Evolutionary conservation across 2,113 vertebrate species (phyloP), one percentile per base, ranked within the genome.

Genomic region (Casuarius casuarius): DNA sequence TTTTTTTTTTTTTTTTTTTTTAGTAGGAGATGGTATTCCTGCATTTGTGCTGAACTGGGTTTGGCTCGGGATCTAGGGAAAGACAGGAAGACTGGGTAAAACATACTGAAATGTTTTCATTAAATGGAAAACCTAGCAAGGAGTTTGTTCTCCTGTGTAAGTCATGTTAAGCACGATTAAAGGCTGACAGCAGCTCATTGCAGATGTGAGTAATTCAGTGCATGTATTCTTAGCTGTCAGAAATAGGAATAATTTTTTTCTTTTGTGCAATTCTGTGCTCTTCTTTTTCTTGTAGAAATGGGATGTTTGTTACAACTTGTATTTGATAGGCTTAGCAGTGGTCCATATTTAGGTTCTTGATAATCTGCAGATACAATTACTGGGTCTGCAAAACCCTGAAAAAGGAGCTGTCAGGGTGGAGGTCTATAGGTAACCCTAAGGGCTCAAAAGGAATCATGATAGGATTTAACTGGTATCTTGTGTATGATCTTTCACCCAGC

Each of bases 101-200:
- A 31, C 40, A 26, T 1, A 48, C 65, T 42, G 42, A 40, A 62
- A 23, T 74, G 12, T 20, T 94, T 48, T 28, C 33, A 5, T 18
- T 70, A 19, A 73, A 49, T 48, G 20, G 35, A 65, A 28, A 80
- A 35, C 40, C 22, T 17, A 8, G 19, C 22, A 58, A 49, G 20
- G 17, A 12, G 9, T 28, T 14, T 65, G 48, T 59, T 87, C 22
- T 25, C 2, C 0, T 33, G 49, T 42, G 49, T 33, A 33, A n/a
- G 40, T 49, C 33, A 2, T 15, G 8, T 19, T 65, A 0, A 5
- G 15, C 13, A 2, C 62, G 44, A 10, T 26, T 44, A 7, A 18
- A 42, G 46, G 26, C 67, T 58, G 42, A n/a, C 54, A 79, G 29
- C 54, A 75, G 76, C 1, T 42, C 29, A 9, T 0, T 74, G 66